These are phyloP conservation scores for Aegotheles bennettii DNA, from an alignment of 2,113 vertebrate genomes.

Conservation along the genomic window DNA sequence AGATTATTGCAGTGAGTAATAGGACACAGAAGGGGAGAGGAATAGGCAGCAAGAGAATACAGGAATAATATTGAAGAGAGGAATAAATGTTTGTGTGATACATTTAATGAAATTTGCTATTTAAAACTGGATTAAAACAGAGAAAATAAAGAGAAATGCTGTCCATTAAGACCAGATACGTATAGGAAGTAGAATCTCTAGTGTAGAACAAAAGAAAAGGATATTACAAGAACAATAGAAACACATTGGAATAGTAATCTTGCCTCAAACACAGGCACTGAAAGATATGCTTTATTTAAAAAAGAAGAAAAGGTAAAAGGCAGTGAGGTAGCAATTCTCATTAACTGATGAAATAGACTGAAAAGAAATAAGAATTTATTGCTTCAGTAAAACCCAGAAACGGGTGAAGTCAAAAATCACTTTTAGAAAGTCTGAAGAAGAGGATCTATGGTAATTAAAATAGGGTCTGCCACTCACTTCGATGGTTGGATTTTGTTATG, in stretches of 20 bases:
- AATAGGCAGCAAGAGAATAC: constrained; percentile 54
- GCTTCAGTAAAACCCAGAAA: constrained; percentile 14
- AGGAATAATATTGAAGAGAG: constrained; percentile 20
- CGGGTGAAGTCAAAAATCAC: background rate
- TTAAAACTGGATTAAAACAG: constrained; percentile 57
- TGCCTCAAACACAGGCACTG: constrained; percentile 1
- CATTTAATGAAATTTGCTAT: constrained; percentile 53
- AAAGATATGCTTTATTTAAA: constrained; percentile 32
- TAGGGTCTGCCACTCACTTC: background rate
- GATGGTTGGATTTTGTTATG: background rate
- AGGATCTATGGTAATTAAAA: background rate
- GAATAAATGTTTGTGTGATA: constrained; percentile 41
- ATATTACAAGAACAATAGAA: constrained; percentile 31
- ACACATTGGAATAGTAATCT: background rate
- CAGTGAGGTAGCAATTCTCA: constrained; percentile 24
- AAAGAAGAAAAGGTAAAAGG: constrained; percentile 40
- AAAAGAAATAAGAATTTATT: constrained; percentile 50
- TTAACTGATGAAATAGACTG: constrained; percentile 47
- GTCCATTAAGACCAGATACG: constrained; percentile 15
- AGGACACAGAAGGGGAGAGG: constrained; percentile 21
- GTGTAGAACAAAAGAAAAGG: constrained; percentile 38
- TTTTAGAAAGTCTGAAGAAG: constrained; percentile 4
- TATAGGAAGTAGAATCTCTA: constrained; percentile 15
- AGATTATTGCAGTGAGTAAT: constrained; percentile 44
- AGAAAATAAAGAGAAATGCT: constrained; percentile 55